These are phyloP conservation scores for Drosophila engyochracea DNA, from an alignment of 2,888 invertebrate genomes.

Conservation along the genomic window DNA sequence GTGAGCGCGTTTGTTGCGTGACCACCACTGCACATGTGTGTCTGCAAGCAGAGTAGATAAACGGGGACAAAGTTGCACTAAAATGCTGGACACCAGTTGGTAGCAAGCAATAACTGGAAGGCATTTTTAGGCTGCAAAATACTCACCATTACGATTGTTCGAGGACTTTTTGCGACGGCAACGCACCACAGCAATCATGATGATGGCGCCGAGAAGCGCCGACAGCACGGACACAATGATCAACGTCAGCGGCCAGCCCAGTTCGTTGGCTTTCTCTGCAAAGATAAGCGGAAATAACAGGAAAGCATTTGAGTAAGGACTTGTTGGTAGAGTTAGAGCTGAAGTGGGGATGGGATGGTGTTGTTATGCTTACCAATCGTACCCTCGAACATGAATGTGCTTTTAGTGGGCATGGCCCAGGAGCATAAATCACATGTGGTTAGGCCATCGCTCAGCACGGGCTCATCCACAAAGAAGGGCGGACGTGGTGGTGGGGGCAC, in stretches of 20 bases:
- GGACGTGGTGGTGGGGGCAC: conserved; percentile 90
- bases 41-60: conserved; percentile 65
- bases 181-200: conserved; percentile 90
- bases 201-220: conserved; percentile 89
- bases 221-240: conserved; percentile 90
- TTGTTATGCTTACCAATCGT: conserved; percentile 86
- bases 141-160: conserved; percentile 85
- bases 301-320: conserved; percentile 8
- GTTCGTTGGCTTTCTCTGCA: conserved; percentile 87
- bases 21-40: conserved; percentile 86
- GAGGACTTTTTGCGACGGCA: conserved; percentile 87
- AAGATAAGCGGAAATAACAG: conserved; percentile 20
- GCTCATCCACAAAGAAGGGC: conserved; percentile 88
- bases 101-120: neutral
- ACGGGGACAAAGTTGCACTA: conserved; percentile 26
- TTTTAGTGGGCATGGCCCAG: conserved; percentile 89
- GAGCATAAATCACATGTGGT: conserved; percentile 91
- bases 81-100: conserved; percentile 11
- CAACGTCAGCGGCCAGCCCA: conserved; percentile 90
- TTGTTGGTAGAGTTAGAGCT: neutral
- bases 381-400: conserved; percentile 87
- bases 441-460: conserved; percentile 88
- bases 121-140: conserved; percentile 38
- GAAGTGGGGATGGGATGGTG: neutral
- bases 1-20: conserved; percentile 84